Evolutionary conservation across 2,113 vertebrate genomes (phyloP), one percentile per base, ranked within the genome.

Genomic region (Chloroceryle aenea): DNA sequence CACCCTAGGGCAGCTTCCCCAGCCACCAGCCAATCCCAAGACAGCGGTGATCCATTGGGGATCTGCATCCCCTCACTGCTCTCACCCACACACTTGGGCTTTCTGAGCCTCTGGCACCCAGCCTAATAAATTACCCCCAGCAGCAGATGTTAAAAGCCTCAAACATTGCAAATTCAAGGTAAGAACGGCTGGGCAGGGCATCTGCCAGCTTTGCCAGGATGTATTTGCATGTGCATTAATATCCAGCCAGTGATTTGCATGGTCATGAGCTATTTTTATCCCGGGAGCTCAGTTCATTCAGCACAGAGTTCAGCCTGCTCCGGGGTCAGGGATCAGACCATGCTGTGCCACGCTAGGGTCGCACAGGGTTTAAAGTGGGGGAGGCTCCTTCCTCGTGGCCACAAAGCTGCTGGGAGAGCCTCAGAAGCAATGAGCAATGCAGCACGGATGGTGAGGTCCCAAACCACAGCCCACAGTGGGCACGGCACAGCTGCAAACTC

Each of bases 251-350:
- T 64, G 78, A 93, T 91, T 90, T 91, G 87, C 92, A 72, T 68
- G 96, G 93, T 96, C 84, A 71, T 77, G 64, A 85, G 93, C 78
- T 97, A 94, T 91, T 96, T 97, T 94, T 96, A 91, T 90, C 56
- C 47, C 4, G 7, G 74, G 69, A 89, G 77, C 56, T 94, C 87
- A 81, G 91, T 81, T 95, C 48, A 14, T 22, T 87, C 90, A 1
- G 18, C 66, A 29, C 34, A 40, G 81, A 91, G 56, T 81, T 94
- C 81, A 91, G 80, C 47, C 80, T 32, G 73, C 25, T 43, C 69
- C 3, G 0, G 74, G 95, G 96, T 93, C 93, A 93, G 85, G 63
- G 87, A 77, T 92, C 96, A 95, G 62, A 30, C 29, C 0, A 0
- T 15, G 2, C 58, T 0, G 2, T 74, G 61, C 52, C 69, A 38